These are phyloP conservation scores for Euwallacea fornicatus DNA, from an alignment of 1,140 invertebrate genomes.

Conservation along the genomic window DNA sequence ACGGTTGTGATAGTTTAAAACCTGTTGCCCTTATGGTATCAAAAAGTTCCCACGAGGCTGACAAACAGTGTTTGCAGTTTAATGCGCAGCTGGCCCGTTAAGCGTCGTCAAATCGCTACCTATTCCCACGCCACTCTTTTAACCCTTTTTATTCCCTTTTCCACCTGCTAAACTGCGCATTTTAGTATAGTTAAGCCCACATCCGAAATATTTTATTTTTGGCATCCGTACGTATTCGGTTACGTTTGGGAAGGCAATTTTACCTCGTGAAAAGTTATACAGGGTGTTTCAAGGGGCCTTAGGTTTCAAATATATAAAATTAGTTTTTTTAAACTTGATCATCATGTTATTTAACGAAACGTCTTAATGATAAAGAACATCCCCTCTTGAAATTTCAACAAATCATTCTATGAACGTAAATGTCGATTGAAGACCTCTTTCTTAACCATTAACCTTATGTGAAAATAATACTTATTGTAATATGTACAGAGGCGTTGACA, in stretches of 20 bases:
- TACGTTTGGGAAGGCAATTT: too few relatives aligned
- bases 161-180: slow-evolving; percentile 27
- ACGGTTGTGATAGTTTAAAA: slow-evolving; percentile 22
- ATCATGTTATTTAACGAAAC: too few relatives aligned
- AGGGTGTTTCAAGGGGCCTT: too few relatives aligned
- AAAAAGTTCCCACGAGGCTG: slow-evolving; percentile 31
- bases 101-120: slow-evolving; percentile 16
- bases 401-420: too few relatives aligned
- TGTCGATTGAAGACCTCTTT: too few relatives aligned
- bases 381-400: too few relatives aligned
- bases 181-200: slow-evolving; percentile 2
- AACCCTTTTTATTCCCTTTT: slow-evolving; percentile 30
- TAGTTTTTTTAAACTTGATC: too few relatives aligned
- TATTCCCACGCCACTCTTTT: slow-evolving; percentile 33
- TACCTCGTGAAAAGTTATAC: too few relatives aligned
- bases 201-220: slow-evolving; percentile 13
- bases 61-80: slow-evolving; percentile 9
- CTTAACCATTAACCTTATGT: too few relatives aligned
- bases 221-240: neutral
- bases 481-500: neutral
- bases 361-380: too few relatives aligned
- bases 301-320: too few relatives aligned
- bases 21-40: slow-evolving; percentile 33
- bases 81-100: slow-evolving; percentile 18
- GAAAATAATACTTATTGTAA: neutral